Conservation (phyloP, 2,797 vertebrate species). For the Lepus townsendii region DNA sequence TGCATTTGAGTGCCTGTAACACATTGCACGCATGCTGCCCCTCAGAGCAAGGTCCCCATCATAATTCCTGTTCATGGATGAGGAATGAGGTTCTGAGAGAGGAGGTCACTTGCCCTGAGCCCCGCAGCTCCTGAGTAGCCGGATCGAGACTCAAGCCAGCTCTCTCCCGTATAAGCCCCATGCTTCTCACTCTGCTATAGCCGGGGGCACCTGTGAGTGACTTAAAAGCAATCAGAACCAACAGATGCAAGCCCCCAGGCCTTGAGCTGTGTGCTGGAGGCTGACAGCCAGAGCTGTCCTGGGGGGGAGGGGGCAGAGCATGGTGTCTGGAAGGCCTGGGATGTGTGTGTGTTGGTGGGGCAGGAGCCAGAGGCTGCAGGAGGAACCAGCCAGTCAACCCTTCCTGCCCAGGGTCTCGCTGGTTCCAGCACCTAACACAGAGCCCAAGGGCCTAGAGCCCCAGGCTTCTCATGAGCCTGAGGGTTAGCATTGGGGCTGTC, state of each 20-base stretch:
- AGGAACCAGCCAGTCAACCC: no score
- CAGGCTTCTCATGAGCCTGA: background rate
- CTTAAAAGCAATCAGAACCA: background rate
- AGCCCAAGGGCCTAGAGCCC: no score
- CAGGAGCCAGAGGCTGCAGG: no score
- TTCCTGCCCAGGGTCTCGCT: no score
- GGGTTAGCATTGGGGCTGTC: background rate
- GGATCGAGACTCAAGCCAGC: background rate
- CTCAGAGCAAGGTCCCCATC: background rate
- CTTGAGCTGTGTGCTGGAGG: background rate
- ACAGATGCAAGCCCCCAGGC: background rate
- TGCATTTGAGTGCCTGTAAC: background rate
- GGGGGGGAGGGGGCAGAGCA: background rate
- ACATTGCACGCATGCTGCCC: background rate
- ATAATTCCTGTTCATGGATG: background rate
- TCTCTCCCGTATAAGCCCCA: background rate
- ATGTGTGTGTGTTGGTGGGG: background rate
- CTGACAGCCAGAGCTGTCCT: background rate
- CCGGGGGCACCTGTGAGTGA: background rate
- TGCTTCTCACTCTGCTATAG: fast-evolving
- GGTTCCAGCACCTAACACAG: no score
- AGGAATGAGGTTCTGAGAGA: background rate
- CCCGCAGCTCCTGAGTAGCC: background rate
- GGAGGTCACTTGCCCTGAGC: background rate
- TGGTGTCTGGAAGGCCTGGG: background rate